A percentile compares a stretch with the other conserved stretches of the same genome.
These are phyloP conservation scores for Drosophila rufa DNA, from an alignment of 1,140 invertebrate genomes.

Conservation along the genomic window DNA sequence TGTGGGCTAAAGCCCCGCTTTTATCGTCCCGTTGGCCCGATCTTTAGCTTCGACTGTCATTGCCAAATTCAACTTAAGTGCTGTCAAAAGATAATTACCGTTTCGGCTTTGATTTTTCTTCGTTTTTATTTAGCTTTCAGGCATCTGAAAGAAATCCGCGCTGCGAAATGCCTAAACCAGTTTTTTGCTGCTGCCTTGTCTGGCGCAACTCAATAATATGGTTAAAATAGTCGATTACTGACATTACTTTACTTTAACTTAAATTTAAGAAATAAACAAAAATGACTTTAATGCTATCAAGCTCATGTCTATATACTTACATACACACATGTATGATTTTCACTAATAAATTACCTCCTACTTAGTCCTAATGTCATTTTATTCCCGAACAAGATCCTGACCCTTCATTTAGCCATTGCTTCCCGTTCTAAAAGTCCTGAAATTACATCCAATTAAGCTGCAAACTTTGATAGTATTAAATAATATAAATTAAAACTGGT, in stretches of 20 bases:
- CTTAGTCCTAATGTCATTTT: not conserved
- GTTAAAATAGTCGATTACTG: constrained; percentile 47
- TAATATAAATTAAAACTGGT: too few relatives aligned
- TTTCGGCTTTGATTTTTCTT: constrained; percentile 59
- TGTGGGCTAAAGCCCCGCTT: constrained; percentile 58
- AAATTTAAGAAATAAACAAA: not conserved
- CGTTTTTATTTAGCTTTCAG: constrained; percentile 19
- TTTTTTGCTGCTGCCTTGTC: constrained; percentile 31
- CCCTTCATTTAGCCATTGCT: too few relatives aligned
- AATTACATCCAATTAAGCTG: too few relatives aligned
- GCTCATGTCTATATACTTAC: too few relatives aligned
- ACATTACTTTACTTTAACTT: not conserved
- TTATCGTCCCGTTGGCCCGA: constrained; percentile 57
- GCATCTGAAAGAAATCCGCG: constrained; percentile 34
- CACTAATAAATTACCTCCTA: not conserved
- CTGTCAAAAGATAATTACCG: constrained; percentile 83
- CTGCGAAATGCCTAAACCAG: constrained; percentile 52
- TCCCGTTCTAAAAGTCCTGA: too few relatives aligned
- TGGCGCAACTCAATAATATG: constrained; percentile 37
- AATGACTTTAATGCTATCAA: too few relatives aligned
- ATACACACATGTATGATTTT: too few relatives aligned
- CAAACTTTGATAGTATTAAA: too few relatives aligned
- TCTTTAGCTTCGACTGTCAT: constrained; percentile 64
- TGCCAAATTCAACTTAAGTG: constrained; percentile 78
- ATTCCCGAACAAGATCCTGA: too few relatives aligned